phyloP scores from a whole-genome alignment of 2,113 vertebrate genomes.

The Neolamprologus longior region DNA sequence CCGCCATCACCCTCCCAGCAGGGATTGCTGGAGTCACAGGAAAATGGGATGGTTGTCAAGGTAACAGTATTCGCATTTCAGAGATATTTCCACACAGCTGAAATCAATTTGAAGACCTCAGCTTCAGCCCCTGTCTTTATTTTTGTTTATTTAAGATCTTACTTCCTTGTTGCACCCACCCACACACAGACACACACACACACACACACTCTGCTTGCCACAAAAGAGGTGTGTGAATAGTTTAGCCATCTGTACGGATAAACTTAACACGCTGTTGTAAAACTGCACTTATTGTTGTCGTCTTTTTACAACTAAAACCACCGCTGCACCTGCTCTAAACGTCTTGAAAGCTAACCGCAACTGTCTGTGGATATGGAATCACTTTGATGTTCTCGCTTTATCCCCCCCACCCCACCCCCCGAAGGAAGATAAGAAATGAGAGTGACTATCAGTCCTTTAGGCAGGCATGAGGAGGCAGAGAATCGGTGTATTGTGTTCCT shows the following conservation, averaged over 20 bases:
- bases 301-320: conserved; percentile 2
- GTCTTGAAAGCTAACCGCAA: conserved; percentile 25
- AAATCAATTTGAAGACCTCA: neutral
- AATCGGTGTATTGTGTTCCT: neutral
- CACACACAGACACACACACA: neutral
- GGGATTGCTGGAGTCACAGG: conserved; percentile 73
- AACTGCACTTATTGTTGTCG: neutral
- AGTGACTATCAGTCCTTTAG: neutral
- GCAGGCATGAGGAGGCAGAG: neutral
- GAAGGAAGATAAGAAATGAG: neutral
- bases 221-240: neutral
- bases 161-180: neutral
- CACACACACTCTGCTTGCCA: neutral
- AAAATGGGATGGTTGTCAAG: conserved; percentile 78
- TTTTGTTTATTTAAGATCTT: conserved; percentile 7
- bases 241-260: neutral
- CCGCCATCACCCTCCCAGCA: conserved; percentile 66
- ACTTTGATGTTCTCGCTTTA: conserved; percentile 34
- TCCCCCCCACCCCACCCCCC: neutral
- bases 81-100: neutral
- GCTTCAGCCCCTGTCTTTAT: neutral
- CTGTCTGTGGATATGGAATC: conserved; percentile 14
- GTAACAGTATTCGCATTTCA: conserved; percentile 56
- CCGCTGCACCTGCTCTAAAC: conserved; percentile 35
- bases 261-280: neutral